Evolutionary conservation across 2,888 invertebrate genomes (phyloP).

Genomic region (Rutpela maculata): DNA sequence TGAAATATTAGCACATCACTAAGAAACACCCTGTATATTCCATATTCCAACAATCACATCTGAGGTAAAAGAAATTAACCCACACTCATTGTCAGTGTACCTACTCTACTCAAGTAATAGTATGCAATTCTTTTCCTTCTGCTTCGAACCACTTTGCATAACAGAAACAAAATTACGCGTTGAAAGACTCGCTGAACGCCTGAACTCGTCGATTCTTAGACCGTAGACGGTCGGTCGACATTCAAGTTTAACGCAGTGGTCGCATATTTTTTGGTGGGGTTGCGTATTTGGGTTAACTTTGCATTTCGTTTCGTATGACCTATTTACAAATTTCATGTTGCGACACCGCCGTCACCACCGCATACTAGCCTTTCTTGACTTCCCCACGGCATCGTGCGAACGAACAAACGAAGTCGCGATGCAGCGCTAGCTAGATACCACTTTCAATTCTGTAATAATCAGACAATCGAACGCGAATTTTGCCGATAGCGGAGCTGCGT

Average conservation of each 20-base stretch:
- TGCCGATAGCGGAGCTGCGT: constrained; percentile 58
- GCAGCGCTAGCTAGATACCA: constrained; percentile 41
- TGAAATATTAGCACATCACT: too few relatives aligned
- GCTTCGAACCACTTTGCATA: constrained; percentile 1
- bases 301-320: constrained; percentile 65
- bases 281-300: constrained; percentile 65
- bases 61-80: too few relatives aligned
- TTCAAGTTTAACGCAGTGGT: constrained; percentile 37
- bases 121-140: constrained; percentile 30
- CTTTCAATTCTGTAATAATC: constrained; percentile 47
- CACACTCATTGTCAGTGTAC: too few relatives aligned
- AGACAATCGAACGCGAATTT: constrained; percentile 62
- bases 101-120: too few relatives aligned
- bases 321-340: constrained; percentile 55
- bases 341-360: constrained; percentile 40
- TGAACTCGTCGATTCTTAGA: constrained; percentile 9
- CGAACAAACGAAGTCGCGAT: constrained; percentile 32
- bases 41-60: too few relatives aligned
- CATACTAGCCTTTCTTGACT: constrained; percentile 38
- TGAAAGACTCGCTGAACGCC: not conserved
- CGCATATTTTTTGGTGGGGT: constrained; percentile 53
- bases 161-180: constrained; percentile 6
- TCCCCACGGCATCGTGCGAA: constrained; percentile 22
- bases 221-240: constrained; percentile 42
- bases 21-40: too few relatives aligned